Base-by-base conservation (phyloP, 2,113 vertebrate species). In the Dendropsophus ebraccatus region DNA sequence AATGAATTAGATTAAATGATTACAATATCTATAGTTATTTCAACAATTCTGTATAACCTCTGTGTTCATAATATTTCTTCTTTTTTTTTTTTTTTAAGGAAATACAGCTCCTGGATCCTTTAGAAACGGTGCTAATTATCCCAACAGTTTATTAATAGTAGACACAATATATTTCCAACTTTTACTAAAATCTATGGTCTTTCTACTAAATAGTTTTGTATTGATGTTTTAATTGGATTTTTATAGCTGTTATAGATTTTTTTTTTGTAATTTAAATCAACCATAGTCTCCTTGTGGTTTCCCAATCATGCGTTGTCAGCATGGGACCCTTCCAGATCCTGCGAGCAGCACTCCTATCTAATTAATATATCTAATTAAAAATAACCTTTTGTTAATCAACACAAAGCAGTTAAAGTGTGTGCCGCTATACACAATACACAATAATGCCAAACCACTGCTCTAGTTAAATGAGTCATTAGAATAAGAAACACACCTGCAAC, bases 281-380 rank as follows among this genome's bases (percentile, higher is more conserved):
- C 17, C 67, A 28, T 12, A 28, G 70, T 84, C 54, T 84, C 83
- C 67, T 45, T 78, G 74, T 67, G 67, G 65, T 77, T 85, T 85
- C 45, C 58, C 28, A 67, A 67, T 60, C 70, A 76, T 21, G 19
- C n/a, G 47, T 19, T 80, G 28, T 13, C 75, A 79, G 84, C 75
- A 79, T 79, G 75, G 84, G 84, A 79, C 49, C 54, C 23, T 41
- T 72, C 30, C 45, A 80, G 67, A 70, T 52, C 12, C 30, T 23
- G 76, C 62, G 70, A 28, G 75, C 75, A 80, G 30, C 75, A 54
- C 62, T 52, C 74, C 73, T 85, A 77, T 80, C 75, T 80, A 79
- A 86, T 72, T 79, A 86, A 72, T 70, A 86, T 25, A 72, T 56
- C 50, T 72, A 86, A 85, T 85, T 85, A 80, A 86, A 86, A 86